Percentiles rank a stretch among this genome's conserved stretches.
phyloP scores from a whole-genome alignment of 2,113 vertebrate species.

The Microcebus lehilahytsara region DNA sequence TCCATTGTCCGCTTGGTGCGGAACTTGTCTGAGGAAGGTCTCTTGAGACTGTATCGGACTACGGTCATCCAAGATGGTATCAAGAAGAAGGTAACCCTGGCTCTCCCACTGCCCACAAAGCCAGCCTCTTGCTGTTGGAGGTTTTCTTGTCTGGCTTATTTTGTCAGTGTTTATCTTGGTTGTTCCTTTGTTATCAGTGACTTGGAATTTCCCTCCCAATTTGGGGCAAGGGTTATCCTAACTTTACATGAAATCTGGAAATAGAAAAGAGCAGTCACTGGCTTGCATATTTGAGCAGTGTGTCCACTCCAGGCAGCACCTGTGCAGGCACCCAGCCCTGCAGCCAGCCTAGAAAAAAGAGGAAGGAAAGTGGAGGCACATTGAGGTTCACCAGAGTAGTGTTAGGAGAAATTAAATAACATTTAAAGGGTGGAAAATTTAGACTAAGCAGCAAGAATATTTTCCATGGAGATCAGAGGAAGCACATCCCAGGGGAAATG shows the following conservation, averaged over 20 bases:
- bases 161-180: neutral
- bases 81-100: slow-evolving; percentile 89
- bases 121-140: fast-evolving
- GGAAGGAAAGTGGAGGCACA: neutral
- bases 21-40: slow-evolving; percentile 89
- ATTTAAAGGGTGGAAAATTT: neutral
- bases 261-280: neutral
- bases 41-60: slow-evolving; percentile 91
- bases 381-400: neutral
- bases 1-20: slow-evolving; percentile 92
- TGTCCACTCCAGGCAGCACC: neutral
- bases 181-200: neutral
- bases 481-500: neutral
- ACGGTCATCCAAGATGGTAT: slow-evolving; percentile 95
- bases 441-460: neutral
- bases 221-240: neutral
- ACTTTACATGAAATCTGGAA: neutral
- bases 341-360: neutral
- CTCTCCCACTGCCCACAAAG: fast-evolving
- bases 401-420: neutral
- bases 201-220: neutral
- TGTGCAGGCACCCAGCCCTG: neutral
- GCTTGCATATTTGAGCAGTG: neutral
- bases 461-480: neutral
- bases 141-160: neutral